A percentile compares a stretch with the other conserved stretches of the same genome.
phyloP scores from a whole-genome alignment of 1,140 invertebrate species.

The Chionoecetes opilio region DNA sequence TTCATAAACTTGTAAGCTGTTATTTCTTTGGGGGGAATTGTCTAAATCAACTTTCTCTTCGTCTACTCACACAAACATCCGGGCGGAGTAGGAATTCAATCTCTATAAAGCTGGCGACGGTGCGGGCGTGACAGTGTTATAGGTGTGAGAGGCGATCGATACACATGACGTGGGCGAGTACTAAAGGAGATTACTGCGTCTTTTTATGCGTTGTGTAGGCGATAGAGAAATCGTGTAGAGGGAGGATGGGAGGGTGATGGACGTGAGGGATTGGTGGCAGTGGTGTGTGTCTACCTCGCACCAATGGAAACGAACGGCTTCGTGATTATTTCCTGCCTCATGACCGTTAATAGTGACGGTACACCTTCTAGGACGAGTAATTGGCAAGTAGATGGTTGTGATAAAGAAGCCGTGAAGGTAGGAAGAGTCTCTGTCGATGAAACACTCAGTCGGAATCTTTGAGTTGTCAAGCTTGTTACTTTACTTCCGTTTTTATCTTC shows the following conservation, averaged over 20 bases:
- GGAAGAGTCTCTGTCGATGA: not conserved
- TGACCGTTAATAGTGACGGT: not conserved
- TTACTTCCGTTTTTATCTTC: not conserved
- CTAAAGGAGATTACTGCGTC: too few relatives aligned
- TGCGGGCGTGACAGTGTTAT: too few relatives aligned
- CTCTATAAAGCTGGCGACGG: too few relatives aligned
- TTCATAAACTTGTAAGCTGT: not conserved
- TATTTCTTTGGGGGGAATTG: too few relatives aligned
- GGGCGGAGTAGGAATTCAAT: too few relatives aligned
- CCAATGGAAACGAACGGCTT: not conserved
- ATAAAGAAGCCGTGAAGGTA: not conserved
- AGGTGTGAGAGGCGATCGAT: too few relatives aligned
- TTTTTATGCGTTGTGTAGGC: too few relatives aligned
- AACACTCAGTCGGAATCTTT: not conserved
- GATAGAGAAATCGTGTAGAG: too few relatives aligned
- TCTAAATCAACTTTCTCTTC: too few relatives aligned
- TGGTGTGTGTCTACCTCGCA: not conserved
- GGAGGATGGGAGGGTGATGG: not conserved
- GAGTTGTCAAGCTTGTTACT: not conserved
- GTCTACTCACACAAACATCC: too few relatives aligned
- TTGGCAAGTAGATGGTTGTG: not conserved
- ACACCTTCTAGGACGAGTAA: not conserved
- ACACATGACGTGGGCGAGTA: too few relatives aligned
- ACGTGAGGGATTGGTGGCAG: not conserved
- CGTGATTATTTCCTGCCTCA: constrained; percentile 8